Conservation (phyloP, 1,140 invertebrate genomes). For the Drosophila rhopaloa region DNA sequence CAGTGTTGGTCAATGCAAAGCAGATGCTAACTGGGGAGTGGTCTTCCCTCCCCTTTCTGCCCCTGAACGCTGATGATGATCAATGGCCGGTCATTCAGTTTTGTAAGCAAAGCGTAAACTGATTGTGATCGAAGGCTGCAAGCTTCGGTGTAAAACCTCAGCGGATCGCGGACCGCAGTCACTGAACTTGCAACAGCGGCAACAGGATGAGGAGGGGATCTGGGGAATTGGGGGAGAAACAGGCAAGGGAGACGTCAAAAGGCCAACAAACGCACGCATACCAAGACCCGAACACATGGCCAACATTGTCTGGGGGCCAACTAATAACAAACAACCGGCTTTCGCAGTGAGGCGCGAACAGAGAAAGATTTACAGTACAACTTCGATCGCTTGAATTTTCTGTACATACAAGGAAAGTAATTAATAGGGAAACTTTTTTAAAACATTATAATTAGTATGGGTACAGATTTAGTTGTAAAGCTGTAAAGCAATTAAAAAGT, state of each 20-base stretch:
- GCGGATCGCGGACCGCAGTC: slow-evolving; percentile 41
- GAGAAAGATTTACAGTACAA: slow-evolving; percentile 23
- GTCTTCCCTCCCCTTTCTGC: not conserved
- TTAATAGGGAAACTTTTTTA: no score
- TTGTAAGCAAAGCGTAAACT: slow-evolving; percentile 77
- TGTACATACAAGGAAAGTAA: no score
- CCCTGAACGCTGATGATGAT: slow-evolving; percentile 42
- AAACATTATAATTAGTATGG: no score
- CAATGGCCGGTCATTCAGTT: slow-evolving; percentile 76
- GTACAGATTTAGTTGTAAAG: no score
- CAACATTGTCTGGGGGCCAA: slow-evolving; percentile 59
- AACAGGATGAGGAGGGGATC: slow-evolving; percentile 37
- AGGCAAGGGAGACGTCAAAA: slow-evolving; percentile 59
- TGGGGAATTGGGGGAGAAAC: not conserved
- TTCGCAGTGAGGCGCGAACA: slow-evolving; percentile 44
- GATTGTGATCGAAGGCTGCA: slow-evolving; percentile 71
- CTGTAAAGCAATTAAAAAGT: no score
- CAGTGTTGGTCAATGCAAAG: slow-evolving; percentile 65
- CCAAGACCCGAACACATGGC: slow-evolving; percentile 58
- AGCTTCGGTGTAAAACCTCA: slow-evolving; percentile 23
- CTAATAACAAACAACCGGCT: slow-evolving; percentile 81
- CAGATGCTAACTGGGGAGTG: slow-evolving; percentile 53
- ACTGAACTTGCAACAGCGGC: slow-evolving; percentile 62
- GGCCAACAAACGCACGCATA: slow-evolving; percentile 76
- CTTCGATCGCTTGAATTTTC: not conserved